Evolutionary conservation across 2,888 invertebrate species (phyloP).

Genomic region (Pardosa pseudoannulata): DNA sequence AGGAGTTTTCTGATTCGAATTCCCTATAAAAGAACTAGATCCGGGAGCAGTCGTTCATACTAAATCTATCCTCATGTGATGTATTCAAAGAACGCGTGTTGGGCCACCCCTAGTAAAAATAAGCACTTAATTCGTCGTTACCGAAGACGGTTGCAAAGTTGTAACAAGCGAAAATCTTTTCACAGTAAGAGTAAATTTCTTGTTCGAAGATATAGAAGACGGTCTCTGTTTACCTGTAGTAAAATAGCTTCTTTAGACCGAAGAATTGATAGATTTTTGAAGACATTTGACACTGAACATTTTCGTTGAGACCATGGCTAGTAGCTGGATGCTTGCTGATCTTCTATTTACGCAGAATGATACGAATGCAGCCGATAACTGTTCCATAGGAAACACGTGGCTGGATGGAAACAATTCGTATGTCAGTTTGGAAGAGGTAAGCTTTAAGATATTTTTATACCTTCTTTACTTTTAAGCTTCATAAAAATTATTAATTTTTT

Average conservation of each 20-base stretch:
- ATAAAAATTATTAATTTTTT: no score
- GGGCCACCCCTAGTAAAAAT: conserved; percentile 39
- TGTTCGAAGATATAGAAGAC: conserved; percentile 50
- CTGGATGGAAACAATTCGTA: conserved; percentile 29
- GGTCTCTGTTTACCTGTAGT: conserved; percentile 10
- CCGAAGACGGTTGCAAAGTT: conserved; percentile 19
- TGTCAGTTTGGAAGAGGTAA: conserved; percentile 36
- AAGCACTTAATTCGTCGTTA: conserved; percentile 40
- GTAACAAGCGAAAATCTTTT: conserved; percentile 32
- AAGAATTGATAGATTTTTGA: conserved; percentile 34
- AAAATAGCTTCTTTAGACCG: conserved; percentile 13
- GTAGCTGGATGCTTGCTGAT: conserved; percentile 26
- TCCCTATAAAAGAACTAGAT: conserved; percentile 28
- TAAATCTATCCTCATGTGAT: conserved; percentile 70
- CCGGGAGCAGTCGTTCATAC: background rate
- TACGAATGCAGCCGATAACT: conserved; percentile 6
- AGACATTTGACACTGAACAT: conserved; percentile 57
- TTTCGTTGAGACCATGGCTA: conserved; percentile 49
- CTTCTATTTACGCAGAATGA: conserved; percentile 21
- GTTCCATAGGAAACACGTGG: conserved; percentile 24
- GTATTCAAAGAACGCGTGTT: conserved; percentile 66
- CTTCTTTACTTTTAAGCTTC: no score
- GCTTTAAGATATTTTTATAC: no score
- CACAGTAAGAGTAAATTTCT: conserved; percentile 42
- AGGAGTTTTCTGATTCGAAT: background rate